Conservation (phyloP, 2,888 invertebrate genomes). For the Cheiracanthium punctorium region DNA sequence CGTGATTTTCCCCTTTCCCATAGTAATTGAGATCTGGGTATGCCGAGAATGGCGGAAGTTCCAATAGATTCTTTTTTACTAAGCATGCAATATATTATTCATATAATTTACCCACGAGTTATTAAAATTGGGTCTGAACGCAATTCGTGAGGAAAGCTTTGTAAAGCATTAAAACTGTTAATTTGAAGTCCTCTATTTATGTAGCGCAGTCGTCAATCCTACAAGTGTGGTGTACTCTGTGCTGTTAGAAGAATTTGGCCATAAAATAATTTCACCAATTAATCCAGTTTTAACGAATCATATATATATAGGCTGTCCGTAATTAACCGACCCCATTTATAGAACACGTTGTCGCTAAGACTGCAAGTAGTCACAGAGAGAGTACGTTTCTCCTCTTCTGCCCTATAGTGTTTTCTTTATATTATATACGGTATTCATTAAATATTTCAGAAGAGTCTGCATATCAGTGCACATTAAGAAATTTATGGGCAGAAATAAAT, state of each 20-base stretch:
- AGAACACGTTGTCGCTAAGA: too few relatives aligned
- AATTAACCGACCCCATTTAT: too few relatives aligned
- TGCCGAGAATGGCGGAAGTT: slow-evolving; percentile 21
- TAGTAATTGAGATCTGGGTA: slow-evolving; percentile 17
- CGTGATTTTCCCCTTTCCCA: background rate
- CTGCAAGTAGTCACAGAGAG: too few relatives aligned
- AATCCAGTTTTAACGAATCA: too few relatives aligned
- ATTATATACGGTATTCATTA: too few relatives aligned
- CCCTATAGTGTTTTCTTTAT: too few relatives aligned
- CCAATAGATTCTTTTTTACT: background rate
- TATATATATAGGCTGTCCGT: too few relatives aligned
- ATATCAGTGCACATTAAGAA: too few relatives aligned
- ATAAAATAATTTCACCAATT: too few relatives aligned
- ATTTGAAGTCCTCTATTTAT: background rate
- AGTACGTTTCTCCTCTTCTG: too few relatives aligned
- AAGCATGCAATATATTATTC: background rate
- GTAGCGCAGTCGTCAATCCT: slow-evolving; percentile 14
- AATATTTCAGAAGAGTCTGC: too few relatives aligned
- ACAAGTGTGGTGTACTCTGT: background rate
- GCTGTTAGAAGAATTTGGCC: background rate
- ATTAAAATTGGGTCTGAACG: slow-evolving; percentile 22
- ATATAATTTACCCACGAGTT: slow-evolving; percentile 1
- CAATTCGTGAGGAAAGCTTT: slow-evolving; percentile 21
- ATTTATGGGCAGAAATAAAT: too few relatives aligned
- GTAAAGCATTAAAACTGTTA: background rate